phyloP scores from a whole-genome alignment of 2,797 vertebrate species.

The Esox lucius region DNA sequence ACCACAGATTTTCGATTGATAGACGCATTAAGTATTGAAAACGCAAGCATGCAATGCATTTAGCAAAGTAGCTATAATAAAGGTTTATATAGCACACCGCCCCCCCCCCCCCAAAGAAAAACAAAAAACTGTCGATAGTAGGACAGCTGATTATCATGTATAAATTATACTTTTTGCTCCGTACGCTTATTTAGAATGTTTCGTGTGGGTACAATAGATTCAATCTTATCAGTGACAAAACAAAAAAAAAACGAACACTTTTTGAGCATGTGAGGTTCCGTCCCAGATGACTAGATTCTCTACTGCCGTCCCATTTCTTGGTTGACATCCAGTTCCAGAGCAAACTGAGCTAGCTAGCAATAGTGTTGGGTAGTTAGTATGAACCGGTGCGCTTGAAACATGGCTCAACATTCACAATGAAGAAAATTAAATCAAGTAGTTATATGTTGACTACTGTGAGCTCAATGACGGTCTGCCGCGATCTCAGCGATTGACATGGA shows the following conservation, averaged over 20 bases:
- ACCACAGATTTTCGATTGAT: neutral
- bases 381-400: constrained; percentile 46
- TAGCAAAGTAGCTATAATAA: neutral
- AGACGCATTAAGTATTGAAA: neutral
- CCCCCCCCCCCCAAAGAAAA: too few species aligned
- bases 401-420: constrained; percentile 61
- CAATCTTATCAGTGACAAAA: neutral
- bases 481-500: constrained; percentile 75
- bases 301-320: constrained; percentile 54
- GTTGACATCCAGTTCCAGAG: constrained; percentile 37
- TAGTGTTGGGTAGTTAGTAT: neutral
- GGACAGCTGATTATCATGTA: neutral
- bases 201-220: neutral
- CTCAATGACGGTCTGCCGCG: constrained; percentile 56
- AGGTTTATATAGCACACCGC: neutral
- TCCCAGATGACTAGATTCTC: constrained; percentile 65
- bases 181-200: neutral
- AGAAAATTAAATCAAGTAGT: constrained; percentile 52
- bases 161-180: neutral
- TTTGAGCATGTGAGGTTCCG: constrained; percentile 62
- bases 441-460: constrained; percentile 64
- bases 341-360: constrained; percentile 46
- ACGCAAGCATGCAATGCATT: neutral
- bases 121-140: neutral
- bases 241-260: neutral